Base-by-base conservation (phyloP, 2,888 invertebrate genomes). In the Philaethria dido region DNA sequence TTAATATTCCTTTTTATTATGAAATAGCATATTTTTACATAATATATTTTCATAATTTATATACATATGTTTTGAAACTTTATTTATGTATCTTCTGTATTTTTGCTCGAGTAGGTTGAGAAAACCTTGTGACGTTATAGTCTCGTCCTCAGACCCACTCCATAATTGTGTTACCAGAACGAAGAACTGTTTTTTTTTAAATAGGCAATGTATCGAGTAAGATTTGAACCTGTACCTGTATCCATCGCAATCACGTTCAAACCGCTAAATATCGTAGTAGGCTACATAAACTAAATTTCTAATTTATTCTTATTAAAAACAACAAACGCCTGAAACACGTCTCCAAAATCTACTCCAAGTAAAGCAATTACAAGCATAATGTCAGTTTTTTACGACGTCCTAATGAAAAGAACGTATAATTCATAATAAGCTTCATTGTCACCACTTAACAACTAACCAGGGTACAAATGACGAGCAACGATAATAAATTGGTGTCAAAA, bases 401-500 rank as follows among this genome's bases (percentile, higher is more conserved):
- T 42, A 61, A 60, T 48, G 48, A 61, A 48, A 60, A 50, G 42
- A 45, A 44, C n/a, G 16, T 55, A 66, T 69, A 66, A 69, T 61
- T 69, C 69, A 69, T 64, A 64, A 64, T 69, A 61, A 66, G 18
- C 42, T 69, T 66, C 42, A 69, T 63, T 66, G 69, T 54, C 54
- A 63, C 62, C 66, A 69, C 63, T 60, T 60, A 63, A 64, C 59
- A 62, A 18, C 55, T 66, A 61, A 64, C 66, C 61, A 39, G 48
- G 45, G 63, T 59, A 69, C 66, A 66, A 67, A 45, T 64, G 55
- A 66, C 55, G 54, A 62, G 48, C 65, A 29, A 65, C 47, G 65
- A 65, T 69, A 67, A 66, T 70, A 69, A 69, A 72, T 72, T 72
- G 72, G 70, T 70, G 72, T 72, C 69, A 72, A 66, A 72, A 72